Conservation (phyloP, 2,888 invertebrate species). For the Kuschelorhynchus macadamiae region DNA sequence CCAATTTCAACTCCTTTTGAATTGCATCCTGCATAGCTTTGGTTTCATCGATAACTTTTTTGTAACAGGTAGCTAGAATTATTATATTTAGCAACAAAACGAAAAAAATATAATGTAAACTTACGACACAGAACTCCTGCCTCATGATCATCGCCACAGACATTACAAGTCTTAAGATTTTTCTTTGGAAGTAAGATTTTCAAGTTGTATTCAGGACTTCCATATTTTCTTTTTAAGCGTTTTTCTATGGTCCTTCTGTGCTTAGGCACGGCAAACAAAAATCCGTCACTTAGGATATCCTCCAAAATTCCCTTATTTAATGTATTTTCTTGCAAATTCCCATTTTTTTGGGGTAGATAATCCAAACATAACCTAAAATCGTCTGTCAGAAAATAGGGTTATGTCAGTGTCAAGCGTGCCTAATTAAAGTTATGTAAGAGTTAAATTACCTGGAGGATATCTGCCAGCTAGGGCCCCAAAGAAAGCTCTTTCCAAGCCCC, state of each 20-base stretch:
- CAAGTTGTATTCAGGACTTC: slow-evolving; percentile 76
- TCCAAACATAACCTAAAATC: slow-evolving; percentile 46
- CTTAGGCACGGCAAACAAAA: slow-evolving; percentile 88
- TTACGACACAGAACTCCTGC: slow-evolving; percentile 85
- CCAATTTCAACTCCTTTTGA: slow-evolving; percentile 76
- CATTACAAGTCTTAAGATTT: slow-evolving; percentile 81
- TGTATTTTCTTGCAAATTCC: slow-evolving; percentile 8
- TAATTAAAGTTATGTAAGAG: slow-evolving; percentile 53
- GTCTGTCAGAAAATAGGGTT: slow-evolving; percentile 57
- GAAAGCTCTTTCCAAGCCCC: slow-evolving; percentile 42
- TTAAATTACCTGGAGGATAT: slow-evolving; percentile 54
- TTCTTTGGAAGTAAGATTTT: slow-evolving; percentile 81
- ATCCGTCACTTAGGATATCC: slow-evolving; percentile 79
- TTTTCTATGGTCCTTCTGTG: slow-evolving; percentile 83
- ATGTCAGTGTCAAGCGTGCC: slow-evolving; percentile 46
- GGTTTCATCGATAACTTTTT: slow-evolving; percentile 86
- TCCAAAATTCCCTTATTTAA: slow-evolving; percentile 67
- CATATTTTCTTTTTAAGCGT: slow-evolving; percentile 81
- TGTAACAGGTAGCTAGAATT: slow-evolving; percentile 85
- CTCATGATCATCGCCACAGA: slow-evolving; percentile 90
- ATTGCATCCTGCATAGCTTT: slow-evolving; percentile 84
- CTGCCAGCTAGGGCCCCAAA: slow-evolving; percentile 51
- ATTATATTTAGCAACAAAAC: background rate
- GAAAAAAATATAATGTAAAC: background rate
- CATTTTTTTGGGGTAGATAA: slow-evolving; percentile 18